phyloP scores from a whole-genome alignment of 2,113 vertebrate species.

The Nematolebias whitei region DNA sequence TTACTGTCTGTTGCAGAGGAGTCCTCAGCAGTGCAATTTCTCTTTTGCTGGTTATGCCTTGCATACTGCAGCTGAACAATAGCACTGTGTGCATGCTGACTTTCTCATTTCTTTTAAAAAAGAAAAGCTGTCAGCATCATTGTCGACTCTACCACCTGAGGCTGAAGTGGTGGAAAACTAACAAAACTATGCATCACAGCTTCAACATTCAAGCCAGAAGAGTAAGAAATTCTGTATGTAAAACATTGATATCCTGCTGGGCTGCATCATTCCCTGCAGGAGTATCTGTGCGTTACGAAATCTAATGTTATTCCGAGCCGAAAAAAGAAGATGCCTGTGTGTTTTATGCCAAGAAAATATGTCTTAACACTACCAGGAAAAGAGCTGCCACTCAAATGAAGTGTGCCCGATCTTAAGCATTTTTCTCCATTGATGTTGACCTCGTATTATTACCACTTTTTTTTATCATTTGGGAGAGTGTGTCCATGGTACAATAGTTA shows the following conservation, averaged over 20 bases:
- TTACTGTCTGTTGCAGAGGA: not conserved
- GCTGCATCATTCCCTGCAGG: not conserved
- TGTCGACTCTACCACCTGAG: not conserved
- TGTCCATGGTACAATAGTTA: not conserved
- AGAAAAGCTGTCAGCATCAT: not conserved
- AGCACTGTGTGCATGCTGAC: not conserved
- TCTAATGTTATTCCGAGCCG: not conserved
- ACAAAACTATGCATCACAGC: not conserved
- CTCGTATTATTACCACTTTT: not conserved
- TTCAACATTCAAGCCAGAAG: not conserved
- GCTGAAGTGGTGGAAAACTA: not conserved
- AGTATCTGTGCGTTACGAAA: not conserved
- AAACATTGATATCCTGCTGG: not conserved
- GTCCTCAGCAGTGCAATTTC: not conserved
- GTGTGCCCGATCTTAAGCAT: not conserved
- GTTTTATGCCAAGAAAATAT: not conserved
- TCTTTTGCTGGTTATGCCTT: not conserved
- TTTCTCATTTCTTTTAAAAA: not conserved
- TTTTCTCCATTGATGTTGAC: not conserved
- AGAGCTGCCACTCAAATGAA: constrained; percentile 14
- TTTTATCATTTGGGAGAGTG: not conserved
- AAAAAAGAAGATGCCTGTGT: not conserved
- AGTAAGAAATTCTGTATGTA: not conserved
- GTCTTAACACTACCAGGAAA: constrained; percentile 9
- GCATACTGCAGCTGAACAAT: not conserved